Evolutionary conservation across 2,113 vertebrate genomes (phyloP).

Genomic region (Zapornia atra): DNA sequence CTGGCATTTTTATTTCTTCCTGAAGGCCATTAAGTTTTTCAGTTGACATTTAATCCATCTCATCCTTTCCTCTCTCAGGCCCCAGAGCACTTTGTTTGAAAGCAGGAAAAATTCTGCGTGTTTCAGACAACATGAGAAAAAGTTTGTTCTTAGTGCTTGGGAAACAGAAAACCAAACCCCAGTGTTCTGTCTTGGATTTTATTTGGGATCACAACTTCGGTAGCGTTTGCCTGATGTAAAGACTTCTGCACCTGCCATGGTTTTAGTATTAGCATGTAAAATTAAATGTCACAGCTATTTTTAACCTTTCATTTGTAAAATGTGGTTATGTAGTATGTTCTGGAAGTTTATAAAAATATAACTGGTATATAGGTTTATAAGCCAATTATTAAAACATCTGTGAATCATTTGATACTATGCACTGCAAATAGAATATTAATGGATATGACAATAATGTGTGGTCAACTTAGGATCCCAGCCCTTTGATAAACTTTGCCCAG

Average conservation of each 20-base stretch:
- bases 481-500: background rate
- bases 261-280: background rate
- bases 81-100: background rate
- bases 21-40: background rate
- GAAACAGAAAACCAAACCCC: background rate
- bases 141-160: background rate
- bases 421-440: background rate
- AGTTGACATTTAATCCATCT: background rate
- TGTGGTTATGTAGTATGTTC: background rate
- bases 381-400: background rate
- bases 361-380: background rate
- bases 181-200: background rate
- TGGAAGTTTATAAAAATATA: background rate
- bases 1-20: background rate
- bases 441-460: background rate
- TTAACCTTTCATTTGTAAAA: too few relatives aligned
- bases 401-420: background rate
- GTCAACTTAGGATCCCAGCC: background rate
- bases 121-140: background rate
- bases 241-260: background rate
- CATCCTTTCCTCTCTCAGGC: background rate
- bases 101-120: background rate
- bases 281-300: background rate
- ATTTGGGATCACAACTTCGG: background rate
- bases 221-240: background rate